Conservation (phyloP, 2,797 vertebrate species). For the Cyprinella venusta region DNA sequence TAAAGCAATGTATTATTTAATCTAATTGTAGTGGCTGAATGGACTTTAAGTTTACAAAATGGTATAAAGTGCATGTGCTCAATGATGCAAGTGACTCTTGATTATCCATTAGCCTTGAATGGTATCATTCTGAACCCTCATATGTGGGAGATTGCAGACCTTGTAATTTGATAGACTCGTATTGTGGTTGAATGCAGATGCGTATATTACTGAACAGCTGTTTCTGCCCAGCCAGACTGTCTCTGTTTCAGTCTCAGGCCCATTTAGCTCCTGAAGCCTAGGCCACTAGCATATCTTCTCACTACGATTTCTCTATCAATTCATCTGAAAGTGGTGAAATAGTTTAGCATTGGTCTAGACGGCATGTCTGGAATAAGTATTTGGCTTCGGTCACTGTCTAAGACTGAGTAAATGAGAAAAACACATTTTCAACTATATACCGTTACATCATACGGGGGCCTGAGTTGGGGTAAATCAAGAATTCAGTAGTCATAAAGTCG, state of each 20-base stretch:
- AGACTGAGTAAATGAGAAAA: conserved; percentile 41
- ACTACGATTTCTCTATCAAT: conserved; percentile 43
- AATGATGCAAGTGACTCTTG: conserved; percentile 43
- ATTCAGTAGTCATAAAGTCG: conserved; percentile 25
- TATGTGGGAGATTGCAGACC: conserved; percentile 16
- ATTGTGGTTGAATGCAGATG: conserved; percentile 30
- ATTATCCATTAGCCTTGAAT: conserved; percentile 46
- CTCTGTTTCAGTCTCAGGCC: conserved; percentile 47
- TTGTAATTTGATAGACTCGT: conserved; percentile 32
- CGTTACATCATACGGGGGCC: conserved; percentile 5
- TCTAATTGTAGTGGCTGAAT: conserved; percentile 10
- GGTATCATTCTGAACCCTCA: conserved; percentile 31
- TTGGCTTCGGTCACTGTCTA: conserved; percentile 37
- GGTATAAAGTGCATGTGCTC: conserved; percentile 4
- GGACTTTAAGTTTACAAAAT: conserved; percentile 19
- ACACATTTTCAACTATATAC: conserved; percentile 29
- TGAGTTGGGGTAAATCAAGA: conserved; percentile 8
- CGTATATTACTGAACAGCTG: conserved; percentile 39
- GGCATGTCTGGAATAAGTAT: conserved; percentile 40
- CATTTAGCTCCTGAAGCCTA: conserved; percentile 42
- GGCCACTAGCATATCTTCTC: conserved; percentile 17
- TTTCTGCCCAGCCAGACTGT: conserved; percentile 41
- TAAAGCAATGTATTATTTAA: not conserved
- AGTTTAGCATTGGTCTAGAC: conserved; percentile 35
- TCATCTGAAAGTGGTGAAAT: conserved; percentile 45